These are phyloP conservation scores for Heterocephalus glaber DNA, from an alignment of 2,113 vertebrate genomes.

Conservation along the genomic window DNA sequence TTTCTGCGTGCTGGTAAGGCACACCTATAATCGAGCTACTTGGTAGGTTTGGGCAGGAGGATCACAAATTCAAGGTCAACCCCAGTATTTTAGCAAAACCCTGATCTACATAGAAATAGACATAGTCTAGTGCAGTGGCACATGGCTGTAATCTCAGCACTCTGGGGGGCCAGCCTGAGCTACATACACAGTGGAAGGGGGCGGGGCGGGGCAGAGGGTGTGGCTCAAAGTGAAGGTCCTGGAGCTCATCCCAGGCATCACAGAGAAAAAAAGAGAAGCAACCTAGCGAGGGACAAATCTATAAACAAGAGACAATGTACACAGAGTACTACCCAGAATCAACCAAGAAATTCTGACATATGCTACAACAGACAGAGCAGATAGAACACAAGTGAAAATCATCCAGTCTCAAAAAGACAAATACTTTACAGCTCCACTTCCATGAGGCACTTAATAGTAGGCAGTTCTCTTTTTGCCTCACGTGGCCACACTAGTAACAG, in stretches of 20 bases:
- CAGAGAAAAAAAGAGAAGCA: not conserved
- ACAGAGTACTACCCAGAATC: not conserved
- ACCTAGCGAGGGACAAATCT: not conserved
- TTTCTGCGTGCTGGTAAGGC: not conserved
- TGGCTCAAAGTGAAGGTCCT: not conserved
- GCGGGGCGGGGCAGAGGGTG: not conserved
- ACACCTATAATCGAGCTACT: not conserved
- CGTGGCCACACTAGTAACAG: not conserved
- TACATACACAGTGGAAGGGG: too few relatives aligned
- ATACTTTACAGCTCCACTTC: not conserved
- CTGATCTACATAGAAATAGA: not conserved
- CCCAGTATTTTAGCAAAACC: not conserved
- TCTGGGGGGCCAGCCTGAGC: not conserved
- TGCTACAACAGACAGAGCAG: not conserved
- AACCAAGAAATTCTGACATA: not conserved
- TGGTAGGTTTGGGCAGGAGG: not conserved
- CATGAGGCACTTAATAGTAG: not conserved
- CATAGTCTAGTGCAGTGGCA: not conserved
- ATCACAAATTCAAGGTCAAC: too few relatives aligned
- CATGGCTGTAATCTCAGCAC: not conserved
- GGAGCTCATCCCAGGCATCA: not conserved
- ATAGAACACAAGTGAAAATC: not conserved
- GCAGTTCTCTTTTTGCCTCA: not conserved
- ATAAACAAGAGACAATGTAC: not conserved
- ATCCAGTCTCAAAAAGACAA: not conserved